A percentile compares a stretch with the other conserved stretches of the same genome.
Evolutionary conservation across 1,140 invertebrate species (phyloP).

Genomic region (Rhizoglyphus robini): DNA sequence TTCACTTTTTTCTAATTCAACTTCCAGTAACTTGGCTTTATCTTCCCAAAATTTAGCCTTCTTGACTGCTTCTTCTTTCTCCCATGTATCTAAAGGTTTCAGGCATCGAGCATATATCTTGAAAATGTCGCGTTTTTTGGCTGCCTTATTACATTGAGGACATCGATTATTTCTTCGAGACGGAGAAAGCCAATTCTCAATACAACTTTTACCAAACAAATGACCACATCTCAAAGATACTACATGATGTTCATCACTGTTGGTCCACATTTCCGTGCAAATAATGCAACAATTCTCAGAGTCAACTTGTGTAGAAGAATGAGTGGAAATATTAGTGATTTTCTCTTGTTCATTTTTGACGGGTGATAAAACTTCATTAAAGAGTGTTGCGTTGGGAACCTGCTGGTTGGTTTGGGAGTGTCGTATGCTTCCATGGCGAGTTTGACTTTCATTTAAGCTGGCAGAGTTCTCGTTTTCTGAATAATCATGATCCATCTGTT

Average conservation of each 20-base stretch:
- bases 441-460: not conserved
- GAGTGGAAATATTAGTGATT: too few species aligned
- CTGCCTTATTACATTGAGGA: constrained; percentile 72
- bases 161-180: constrained; percentile 39
- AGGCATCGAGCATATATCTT: constrained; percentile 50
- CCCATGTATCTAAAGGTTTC: constrained; percentile 48
- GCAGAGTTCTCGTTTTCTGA: not conserved
- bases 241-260: constrained; percentile 64
- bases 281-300: constrained; percentile 51
- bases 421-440: too few species aligned
- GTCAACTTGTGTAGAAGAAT: too few species aligned
- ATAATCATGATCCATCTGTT: too few species aligned
- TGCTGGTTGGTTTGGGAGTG: too few species aligned
- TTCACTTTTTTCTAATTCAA: not conserved
- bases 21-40: constrained; percentile 27
- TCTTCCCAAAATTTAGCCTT: constrained; percentile 27
- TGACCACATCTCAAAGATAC: constrained; percentile 75
- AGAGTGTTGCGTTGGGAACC: too few species aligned
- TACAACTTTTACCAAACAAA: constrained; percentile 69
- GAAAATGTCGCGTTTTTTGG: constrained; percentile 54
- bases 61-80: constrained; percentile 42
- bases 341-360: too few species aligned
- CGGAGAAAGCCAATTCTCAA: constrained; percentile 56
- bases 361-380: too few species aligned
- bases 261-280: constrained; percentile 71